Base-by-base conservation (phyloP, 2,797 vertebrate species). In the Trachops cirrhosus region DNA sequence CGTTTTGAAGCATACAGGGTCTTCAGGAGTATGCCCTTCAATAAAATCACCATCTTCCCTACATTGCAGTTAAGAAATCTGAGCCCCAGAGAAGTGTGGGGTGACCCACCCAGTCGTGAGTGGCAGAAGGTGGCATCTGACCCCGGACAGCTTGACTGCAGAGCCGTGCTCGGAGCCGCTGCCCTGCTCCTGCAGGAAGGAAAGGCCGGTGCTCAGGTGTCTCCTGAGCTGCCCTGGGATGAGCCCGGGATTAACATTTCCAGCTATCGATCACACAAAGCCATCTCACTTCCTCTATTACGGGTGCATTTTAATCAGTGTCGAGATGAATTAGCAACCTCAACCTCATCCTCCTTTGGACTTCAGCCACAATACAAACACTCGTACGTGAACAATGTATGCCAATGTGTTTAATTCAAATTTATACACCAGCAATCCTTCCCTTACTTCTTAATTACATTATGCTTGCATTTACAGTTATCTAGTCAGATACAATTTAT, bases 301-400 rank as follows among this genome's bases (percentile, higher is more conserved):
- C 6, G 70, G 93, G 64, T 48, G 24, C 34, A 78, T 97, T 96
- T 94, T 91, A 79, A 77, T 91, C 84, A 87, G 21, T 85, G 86
- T 77, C 86, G 34, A 59, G 84, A 95, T 85, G 87, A 77, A 95
- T 95, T 82, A 79, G 71, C 57, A 96, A 57, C 39, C 75, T 94
- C 50, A 71, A 26, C n/a, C 68, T 48, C 73, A 85, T 48, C 54
- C 44, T 88, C 54, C 34, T 83, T 50, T 79, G 85, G 50, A 91
- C 57, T 62, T 71, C 1, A 78, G 34, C 79, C 39, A n/a, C 77
- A 64, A 9, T 37, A 52, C 19, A 84, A 91, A 95, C 21, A 78
- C 29, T 39, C 62, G 21, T 0, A 32, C 6, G 18, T 59, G 74
- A 57, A 75, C 11, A 59, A 22, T n/a, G 52, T 8, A 41, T 9